phyloP scores from a whole-genome alignment of 2,888 invertebrate species.

The Bellardia bayeri region DNA sequence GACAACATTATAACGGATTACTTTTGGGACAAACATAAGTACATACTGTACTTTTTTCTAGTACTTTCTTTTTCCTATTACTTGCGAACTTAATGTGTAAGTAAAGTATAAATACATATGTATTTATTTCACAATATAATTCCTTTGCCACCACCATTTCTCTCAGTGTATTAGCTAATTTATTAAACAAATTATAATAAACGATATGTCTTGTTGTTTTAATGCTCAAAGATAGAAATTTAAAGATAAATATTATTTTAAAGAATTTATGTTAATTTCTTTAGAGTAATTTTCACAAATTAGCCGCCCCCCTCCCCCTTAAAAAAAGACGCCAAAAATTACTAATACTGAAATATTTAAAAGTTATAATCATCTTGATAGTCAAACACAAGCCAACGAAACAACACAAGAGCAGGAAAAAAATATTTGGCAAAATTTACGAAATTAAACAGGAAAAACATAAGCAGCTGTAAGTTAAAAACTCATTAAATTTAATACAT shows the following conservation, averaged over 20 bases:
- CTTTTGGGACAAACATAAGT: too few relatives aligned
- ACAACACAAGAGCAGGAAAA: not conserved
- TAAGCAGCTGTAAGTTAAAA: slow-evolving; percentile 72
- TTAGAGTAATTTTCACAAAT: slow-evolving; percentile 1
- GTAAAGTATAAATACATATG: too few relatives aligned
- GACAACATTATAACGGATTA: too few relatives aligned
- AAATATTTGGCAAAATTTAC: not conserved
- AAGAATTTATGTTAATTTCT: slow-evolving; percentile 55
- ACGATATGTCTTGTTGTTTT: not conserved
- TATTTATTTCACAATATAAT: too few relatives aligned
- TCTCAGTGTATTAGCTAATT: slow-evolving; percentile 19
- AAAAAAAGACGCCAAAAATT: slow-evolving; percentile 14
- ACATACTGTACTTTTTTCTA: too few relatives aligned
- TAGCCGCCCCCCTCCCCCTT: not conserved
- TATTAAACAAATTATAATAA: slow-evolving; percentile 20
- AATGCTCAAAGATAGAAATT: slow-evolving; percentile 62
- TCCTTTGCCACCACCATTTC: not conserved
- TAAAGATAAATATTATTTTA: slow-evolving; percentile 48
- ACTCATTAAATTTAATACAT: slow-evolving; percentile 71
- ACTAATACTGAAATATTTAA: slow-evolving; percentile 5
- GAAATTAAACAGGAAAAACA: slow-evolving; percentile 15
- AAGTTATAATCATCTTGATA: slow-evolving; percentile 42
- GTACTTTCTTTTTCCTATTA: too few relatives aligned
- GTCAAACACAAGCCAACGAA: slow-evolving; percentile 1
- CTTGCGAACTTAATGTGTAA: too few relatives aligned